phyloP scores from a whole-genome alignment of 2,797 vertebrate genomes.

The Pipistrellus pipistrellus region DNA sequence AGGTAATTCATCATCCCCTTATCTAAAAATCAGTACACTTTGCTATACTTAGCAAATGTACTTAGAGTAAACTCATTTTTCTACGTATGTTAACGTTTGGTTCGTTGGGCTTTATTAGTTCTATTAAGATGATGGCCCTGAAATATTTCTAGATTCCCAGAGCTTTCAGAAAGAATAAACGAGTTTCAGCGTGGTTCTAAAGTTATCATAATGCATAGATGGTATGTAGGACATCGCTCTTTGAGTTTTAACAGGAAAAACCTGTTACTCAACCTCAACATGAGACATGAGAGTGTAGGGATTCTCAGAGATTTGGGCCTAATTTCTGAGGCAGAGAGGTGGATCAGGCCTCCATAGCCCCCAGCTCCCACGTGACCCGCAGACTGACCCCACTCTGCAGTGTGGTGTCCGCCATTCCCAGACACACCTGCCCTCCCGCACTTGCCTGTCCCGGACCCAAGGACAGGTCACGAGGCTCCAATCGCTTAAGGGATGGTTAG shows the following conservation, averaged over 20 bases:
- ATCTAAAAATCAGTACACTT: neutral
- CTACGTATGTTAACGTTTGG: neutral
- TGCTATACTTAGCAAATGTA: neutral
- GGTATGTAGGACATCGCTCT: neutral
- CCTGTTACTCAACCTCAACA: neutral
- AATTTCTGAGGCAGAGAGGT: neutral
- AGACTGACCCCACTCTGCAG: neutral
- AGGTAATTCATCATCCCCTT: neutral
- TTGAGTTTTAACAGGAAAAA: conserved; percentile 45
- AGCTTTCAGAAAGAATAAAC: conserved; percentile 36
- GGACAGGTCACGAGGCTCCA: neutral
- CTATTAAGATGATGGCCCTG: neutral
- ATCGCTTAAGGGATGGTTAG: neutral
- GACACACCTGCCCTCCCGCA: neutral
- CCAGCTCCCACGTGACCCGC: neutral
- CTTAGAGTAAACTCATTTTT: neutral
- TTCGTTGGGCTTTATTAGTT: conserved; percentile 36
- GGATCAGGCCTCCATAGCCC: neutral
- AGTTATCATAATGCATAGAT: neutral
- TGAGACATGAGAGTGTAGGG: neutral
- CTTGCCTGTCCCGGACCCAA: neutral
- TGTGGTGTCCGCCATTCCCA: neutral
- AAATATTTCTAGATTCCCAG: conserved; percentile 30
- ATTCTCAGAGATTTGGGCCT: neutral
- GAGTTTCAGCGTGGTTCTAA: neutral